Base-by-base conservation (phyloP, 2,888 invertebrate species). In the Dioctria linearis region DNA sequence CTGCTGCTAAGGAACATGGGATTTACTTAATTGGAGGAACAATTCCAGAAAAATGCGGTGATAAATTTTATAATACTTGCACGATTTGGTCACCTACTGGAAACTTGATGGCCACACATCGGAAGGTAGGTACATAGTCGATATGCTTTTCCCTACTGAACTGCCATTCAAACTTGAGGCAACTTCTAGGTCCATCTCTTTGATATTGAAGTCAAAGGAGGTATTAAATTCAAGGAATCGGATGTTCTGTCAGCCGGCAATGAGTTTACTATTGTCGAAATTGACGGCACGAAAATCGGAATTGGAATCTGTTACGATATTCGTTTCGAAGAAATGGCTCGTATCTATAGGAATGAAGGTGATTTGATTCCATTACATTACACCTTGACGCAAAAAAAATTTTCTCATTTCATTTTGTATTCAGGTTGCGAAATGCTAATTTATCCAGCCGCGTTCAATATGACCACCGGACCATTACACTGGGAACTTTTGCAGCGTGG, bases 291-390 rank as follows among this genome's bases (percentile, higher is more conserved):
- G 37, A 95, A 93, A 90, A 90, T 98, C 80, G 98, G 98, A 0
- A 86, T 98, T 67, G 98, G 97, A 3, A 96, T 98, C 85, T 99
- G 98, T 86, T 98, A 98, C 87, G 98, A 98, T 86, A 91, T 98
- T 78, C 91, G 98, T 37, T 99, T 98, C 88, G 93, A 95, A 81
- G 97, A 98, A 90, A 90, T 98, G 91, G 95, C 96, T 0, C 92
- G 93, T 81, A 85, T 95, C 4, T 94, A 95, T 89, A 90, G 94
- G 4, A 90, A 91, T 67, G 87, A 88, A 84, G 91, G 91, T 90
- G 81, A 76, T 37, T 65, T 63, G 9, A 4, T 39, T 9, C 4
- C 13, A 25, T 25, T 25, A 25, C 25, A 25, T 25, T 25, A 25
- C 25, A 25, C 25, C 2, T 25, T 25, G 25, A 25, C 25, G 25